phyloP scores from a whole-genome alignment of 2,113 vertebrate genomes.

The Ia io region DNA sequence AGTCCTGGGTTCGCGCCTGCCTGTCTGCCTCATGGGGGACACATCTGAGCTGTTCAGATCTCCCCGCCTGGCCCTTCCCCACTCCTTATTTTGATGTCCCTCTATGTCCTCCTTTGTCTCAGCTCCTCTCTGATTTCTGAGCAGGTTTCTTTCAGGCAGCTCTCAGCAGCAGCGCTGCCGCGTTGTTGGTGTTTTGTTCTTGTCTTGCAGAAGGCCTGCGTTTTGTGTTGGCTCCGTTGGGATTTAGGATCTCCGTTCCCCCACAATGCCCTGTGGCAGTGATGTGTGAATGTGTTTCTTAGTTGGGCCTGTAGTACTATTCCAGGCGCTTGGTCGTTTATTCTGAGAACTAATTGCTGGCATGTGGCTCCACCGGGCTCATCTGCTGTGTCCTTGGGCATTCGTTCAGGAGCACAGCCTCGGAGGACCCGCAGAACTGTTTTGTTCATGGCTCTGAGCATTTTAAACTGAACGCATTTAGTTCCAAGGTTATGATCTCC shows the following conservation, averaged over 20 bases:
- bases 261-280: conserved; percentile 17
- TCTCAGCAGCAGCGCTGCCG: not conserved
- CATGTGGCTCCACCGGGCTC: not conserved
- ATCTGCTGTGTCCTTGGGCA: not conserved
- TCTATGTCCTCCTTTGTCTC: not conserved
- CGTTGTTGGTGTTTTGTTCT: not conserved
- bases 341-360: conserved; percentile 57
- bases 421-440: not conserved
- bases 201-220: not conserved
- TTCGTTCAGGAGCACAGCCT: not conserved
- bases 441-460: not conserved
- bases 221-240: not conserved
- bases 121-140: not conserved
- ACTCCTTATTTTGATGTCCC: not conserved
- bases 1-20: not conserved
- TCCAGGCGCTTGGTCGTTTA: conserved; percentile 29
- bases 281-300: conserved; percentile 37
- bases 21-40: not conserved
- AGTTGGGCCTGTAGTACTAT: conserved; percentile 17
- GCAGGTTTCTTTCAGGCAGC: not conserved
- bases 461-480: not conserved
- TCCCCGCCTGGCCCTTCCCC: not conserved
- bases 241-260: conserved; percentile 42
- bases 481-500: not conserved
- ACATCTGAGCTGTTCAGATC: not conserved